Conservation (phyloP, 1,140 invertebrate species). For the Gryon sp. region DNA sequence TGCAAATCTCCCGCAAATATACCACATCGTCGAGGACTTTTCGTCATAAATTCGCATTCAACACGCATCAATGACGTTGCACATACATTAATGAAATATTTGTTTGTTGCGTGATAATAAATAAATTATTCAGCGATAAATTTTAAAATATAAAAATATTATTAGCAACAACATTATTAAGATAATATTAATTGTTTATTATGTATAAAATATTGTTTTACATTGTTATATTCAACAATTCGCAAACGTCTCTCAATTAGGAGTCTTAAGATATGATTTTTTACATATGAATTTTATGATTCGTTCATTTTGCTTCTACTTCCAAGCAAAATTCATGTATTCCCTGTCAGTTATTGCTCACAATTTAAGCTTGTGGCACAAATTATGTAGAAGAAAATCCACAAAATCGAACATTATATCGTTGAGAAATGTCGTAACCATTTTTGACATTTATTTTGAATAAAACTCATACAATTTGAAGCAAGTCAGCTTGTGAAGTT, state of each 20-base stretch:
- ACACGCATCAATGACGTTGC: constrained; percentile 25
- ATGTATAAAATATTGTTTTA: too few species aligned
- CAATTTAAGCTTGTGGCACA: constrained; percentile 12
- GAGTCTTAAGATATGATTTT: not conserved
- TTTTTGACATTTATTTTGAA: constrained; percentile 15
- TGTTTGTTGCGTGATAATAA: constrained; percentile 1
- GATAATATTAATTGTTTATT: too few species aligned
- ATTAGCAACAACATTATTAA: too few species aligned
- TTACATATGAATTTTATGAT: not conserved
- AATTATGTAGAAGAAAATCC: constrained; percentile 20
- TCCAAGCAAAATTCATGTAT: too few species aligned
- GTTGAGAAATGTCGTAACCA: constrained; percentile 4
- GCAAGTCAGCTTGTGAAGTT: too few species aligned
- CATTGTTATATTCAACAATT: too few species aligned
- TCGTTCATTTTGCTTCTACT: constrained; percentile 1
- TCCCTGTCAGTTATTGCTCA: constrained; percentile 28
- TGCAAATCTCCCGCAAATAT: constrained; percentile 48
- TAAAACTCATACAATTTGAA: not conserved
- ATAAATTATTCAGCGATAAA: constrained; percentile 7
- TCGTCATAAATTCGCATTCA: constrained; percentile 45
- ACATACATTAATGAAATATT: constrained; percentile 29
- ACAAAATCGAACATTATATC: constrained; percentile 8
- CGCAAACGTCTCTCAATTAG: too few species aligned
- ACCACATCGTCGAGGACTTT: constrained; percentile 39
- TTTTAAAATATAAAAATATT: too few species aligned